phyloP scores from a whole-genome alignment of 2,888 invertebrate species.

The Catocala nupta region DNA sequence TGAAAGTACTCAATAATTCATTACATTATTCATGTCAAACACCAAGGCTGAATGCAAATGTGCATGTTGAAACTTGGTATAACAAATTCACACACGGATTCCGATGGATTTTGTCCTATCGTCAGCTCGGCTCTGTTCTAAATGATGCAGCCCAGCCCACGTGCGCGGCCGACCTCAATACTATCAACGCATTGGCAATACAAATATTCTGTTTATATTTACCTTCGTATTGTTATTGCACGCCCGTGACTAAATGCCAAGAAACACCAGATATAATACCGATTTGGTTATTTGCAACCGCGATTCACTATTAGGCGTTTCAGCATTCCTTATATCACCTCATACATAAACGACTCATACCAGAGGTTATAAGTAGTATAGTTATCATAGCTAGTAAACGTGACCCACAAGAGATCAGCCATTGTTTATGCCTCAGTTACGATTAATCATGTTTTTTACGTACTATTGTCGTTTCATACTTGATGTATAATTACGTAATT shows the following conservation, averaged over 20 bases:
- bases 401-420: constrained; percentile 29
- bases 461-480: constrained; percentile 26
- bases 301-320: constrained; percentile 40
- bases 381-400: constrained; percentile 33
- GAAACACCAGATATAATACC: constrained; percentile 45
- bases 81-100: constrained; percentile 40
- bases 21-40: constrained; percentile 65
- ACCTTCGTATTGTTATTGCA: constrained; percentile 57
- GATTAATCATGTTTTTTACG: constrained; percentile 36
- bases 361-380: constrained; percentile 15
- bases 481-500: constrained; percentile 17
- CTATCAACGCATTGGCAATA: constrained; percentile 47
- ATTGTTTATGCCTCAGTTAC: constrained; percentile 25
- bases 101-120: constrained; percentile 42
- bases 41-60: constrained; percentile 72
- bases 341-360: constrained; percentile 12
- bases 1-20: constrained; percentile 68
- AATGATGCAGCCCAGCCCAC: constrained; percentile 41
- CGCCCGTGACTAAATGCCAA: constrained; percentile 60
- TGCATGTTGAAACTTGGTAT: constrained; percentile 48
- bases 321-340: constrained; percentile 29
- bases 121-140: constrained; percentile 13
- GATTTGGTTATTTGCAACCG: constrained; percentile 32
- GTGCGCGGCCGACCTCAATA: constrained; percentile 49
- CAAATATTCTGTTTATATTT: constrained; percentile 60